These are phyloP conservation scores for Polyodon spathula DNA, from an alignment of 2,113 vertebrate species.

Conservation along the genomic window DNA sequence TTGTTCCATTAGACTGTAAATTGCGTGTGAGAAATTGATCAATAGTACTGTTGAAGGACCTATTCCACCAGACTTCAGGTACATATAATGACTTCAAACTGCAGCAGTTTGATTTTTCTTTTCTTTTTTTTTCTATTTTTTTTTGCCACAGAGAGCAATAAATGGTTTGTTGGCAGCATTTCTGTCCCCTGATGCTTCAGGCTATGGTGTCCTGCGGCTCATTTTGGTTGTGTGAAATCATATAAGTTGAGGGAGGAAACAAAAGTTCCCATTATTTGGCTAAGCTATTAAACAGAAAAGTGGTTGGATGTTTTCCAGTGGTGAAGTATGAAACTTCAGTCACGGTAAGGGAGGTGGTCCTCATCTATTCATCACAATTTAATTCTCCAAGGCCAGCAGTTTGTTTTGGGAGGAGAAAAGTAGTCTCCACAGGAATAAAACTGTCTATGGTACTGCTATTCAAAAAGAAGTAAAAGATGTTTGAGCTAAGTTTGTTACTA, in stretches of 20 bases:
- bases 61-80: not conserved
- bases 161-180: not conserved
- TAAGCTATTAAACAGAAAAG: not conserved
- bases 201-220: not conserved
- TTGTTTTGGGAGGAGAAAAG: not conserved
- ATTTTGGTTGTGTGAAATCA: not conserved
- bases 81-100: conserved; percentile 4
- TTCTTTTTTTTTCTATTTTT: conserved; percentile 1
- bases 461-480: no score
- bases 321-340: not conserved
- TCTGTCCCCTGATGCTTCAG: not conserved
- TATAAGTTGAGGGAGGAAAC: not conserved
- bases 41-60: conserved; percentile 1
- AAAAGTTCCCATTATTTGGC: not conserved
- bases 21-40: not conserved
- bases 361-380: not conserved
- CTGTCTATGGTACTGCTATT: no score
- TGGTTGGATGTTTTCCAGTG: not conserved
- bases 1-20: not conserved
- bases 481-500: no score
- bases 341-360: not conserved
- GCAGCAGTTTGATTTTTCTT: not conserved
- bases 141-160: not conserved
- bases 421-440: no score
- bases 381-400: not conserved